phyloP scores from a whole-genome alignment of 2,797 vertebrate species.

The Caiman crocodilus region DNA sequence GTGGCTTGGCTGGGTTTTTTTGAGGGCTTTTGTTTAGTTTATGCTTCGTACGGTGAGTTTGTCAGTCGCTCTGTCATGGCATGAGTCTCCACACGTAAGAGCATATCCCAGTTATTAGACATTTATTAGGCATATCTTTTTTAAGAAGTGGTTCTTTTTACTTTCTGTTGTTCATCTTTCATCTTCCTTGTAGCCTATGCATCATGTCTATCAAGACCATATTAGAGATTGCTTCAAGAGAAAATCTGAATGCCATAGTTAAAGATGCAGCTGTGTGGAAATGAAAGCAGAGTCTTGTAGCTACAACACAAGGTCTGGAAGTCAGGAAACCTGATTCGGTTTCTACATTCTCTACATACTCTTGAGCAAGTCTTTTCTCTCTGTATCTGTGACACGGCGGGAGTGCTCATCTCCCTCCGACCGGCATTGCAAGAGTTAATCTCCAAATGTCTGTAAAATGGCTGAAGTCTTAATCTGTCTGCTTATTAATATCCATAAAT shows the following conservation, averaged over 20 bases:
- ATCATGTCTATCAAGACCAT: neutral
- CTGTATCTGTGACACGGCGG: accelerated
- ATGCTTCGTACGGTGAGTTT: conserved; percentile 1
- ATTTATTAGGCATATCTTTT: conserved; percentile 47
- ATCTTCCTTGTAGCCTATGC: neutral
- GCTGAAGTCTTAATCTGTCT: conserved; percentile 10
- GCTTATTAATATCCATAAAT: conserved; percentile 36
- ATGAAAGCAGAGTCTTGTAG: neutral
- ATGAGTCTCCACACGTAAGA: neutral
- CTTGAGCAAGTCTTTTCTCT: neutral
- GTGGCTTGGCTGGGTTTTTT: neutral
- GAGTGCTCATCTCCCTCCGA: neutral
- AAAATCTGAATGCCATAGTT: neutral
- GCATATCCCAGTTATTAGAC: conserved; percentile 45
- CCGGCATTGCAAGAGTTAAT: neutral
- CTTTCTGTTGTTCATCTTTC: conserved; percentile 30
- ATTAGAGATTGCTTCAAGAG: neutral
- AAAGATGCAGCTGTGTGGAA: no score
- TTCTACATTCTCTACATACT: neutral
- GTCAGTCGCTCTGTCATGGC: neutral
- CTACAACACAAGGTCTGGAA: neutral
- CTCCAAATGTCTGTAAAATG: neutral
- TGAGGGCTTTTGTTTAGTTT: neutral
- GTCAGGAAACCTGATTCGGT: accelerated
- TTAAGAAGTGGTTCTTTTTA: neutral